Evolutionary conservation across 2,797 vertebrate genomes (phyloP).

Genomic region (Spondyliosoma cantharus): DNA sequence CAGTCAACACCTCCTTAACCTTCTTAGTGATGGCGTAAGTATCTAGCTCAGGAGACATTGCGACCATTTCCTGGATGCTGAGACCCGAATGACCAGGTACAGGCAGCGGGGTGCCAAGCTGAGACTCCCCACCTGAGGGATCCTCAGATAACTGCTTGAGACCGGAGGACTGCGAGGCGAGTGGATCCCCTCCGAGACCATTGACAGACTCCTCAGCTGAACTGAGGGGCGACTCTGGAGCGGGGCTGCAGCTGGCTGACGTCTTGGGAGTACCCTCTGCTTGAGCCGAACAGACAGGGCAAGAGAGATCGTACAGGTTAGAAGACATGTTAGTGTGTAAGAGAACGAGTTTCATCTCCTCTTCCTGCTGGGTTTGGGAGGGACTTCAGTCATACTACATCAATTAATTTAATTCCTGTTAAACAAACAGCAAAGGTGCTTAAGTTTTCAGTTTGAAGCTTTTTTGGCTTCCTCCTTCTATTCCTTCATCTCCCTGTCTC

Average conservation of each 20-base stretch:
- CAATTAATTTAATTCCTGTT: slow-evolving; percentile 73
- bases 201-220: slow-evolving; percentile 93
- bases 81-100: slow-evolving; percentile 87
- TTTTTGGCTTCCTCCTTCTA: slow-evolving; percentile 75
- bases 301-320: slow-evolving; percentile 57
- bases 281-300: slow-evolving; percentile 59
- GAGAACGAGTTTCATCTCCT: slow-evolving; percentile 48
- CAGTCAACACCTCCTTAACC: slow-evolving; percentile 97
- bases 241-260: slow-evolving; percentile 95
- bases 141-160: slow-evolving; percentile 87
- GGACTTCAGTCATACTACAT: slow-evolving; percentile 69
- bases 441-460: slow-evolving; percentile 78
- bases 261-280: slow-evolving; percentile 97
- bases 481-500: slow-evolving; percentile 80
- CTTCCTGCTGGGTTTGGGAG: slow-evolving; percentile 56
- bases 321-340: slow-evolving; percentile 35
- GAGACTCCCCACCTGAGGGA: slow-evolving; percentile 87
- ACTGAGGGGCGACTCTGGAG: slow-evolving; percentile 94
- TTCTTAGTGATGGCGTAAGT: slow-evolving; percentile 97
- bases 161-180: slow-evolving; percentile 85
- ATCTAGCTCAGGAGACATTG: slow-evolving; percentile 95
- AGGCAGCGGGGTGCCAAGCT: slow-evolving; percentile 87
- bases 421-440: slow-evolving; percentile 78
- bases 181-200: slow-evolving; percentile 89
- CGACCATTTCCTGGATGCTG: slow-evolving; percentile 96